phyloP scores from a whole-genome alignment of 2,888 invertebrate species.

The Isotomurus palustris region DNA sequence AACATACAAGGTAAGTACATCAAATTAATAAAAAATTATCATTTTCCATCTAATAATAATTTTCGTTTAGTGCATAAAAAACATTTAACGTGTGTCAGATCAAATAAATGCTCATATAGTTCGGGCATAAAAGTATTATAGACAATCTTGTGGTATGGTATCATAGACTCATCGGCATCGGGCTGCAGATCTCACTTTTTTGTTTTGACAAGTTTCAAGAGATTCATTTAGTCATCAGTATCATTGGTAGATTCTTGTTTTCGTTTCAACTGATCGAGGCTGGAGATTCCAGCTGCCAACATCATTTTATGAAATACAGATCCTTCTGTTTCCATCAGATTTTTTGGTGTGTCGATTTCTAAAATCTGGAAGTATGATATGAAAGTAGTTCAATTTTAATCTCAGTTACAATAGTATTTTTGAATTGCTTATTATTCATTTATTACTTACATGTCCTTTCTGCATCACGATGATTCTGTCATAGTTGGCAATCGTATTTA shows the following conservation, averaged over 20 bases:
- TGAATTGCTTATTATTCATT: too few species aligned
- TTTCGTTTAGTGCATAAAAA: too few species aligned
- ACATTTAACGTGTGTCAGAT: too few species aligned
- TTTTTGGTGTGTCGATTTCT: slow-evolving; percentile 53
- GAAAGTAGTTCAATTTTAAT: too few species aligned
- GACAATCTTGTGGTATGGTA: too few species aligned
- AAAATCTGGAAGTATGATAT: slow-evolving; percentile 46
- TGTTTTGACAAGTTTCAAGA: neutral
- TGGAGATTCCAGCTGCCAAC: slow-evolving; percentile 47
- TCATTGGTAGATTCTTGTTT: neutral
- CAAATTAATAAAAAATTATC: too few species aligned
- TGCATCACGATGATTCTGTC: slow-evolving; percentile 48
- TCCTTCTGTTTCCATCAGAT: slow-evolving; percentile 50
- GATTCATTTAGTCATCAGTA: neutral
- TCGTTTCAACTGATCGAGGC: slow-evolving; percentile 23
- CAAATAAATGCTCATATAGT: too few species aligned
- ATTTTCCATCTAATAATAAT: too few species aligned
- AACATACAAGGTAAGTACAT: too few species aligned
- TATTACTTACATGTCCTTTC: slow-evolving; percentile 45
- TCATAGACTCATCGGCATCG: too few species aligned
- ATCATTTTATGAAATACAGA: slow-evolving; percentile 54
- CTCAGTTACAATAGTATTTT: too few species aligned
- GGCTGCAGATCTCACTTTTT: neutral
- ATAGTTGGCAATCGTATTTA: slow-evolving; percentile 54
- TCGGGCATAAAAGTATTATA: too few species aligned